phyloP scores from a whole-genome alignment of 2,888 invertebrate genomes.

The Philopedon plagiatum region DNA sequence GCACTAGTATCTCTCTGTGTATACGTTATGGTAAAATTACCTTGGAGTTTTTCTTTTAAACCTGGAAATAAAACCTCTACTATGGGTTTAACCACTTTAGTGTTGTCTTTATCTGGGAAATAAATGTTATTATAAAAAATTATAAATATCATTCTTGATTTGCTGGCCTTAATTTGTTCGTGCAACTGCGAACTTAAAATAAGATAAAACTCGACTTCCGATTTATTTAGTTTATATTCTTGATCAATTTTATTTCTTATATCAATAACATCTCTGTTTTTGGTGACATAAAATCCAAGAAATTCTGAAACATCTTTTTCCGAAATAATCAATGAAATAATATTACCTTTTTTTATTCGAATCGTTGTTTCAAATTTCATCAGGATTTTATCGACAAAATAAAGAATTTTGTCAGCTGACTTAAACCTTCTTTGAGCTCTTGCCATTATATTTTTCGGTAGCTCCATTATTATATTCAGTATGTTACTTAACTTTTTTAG shows the following conservation, averaged over 20 bases:
- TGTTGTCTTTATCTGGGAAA: slow-evolving; percentile 46
- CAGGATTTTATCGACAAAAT: slow-evolving; percentile 33
- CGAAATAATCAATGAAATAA: slow-evolving; percentile 32
- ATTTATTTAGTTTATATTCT: not conserved
- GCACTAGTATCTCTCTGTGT: not conserved
- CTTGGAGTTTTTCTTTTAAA: slow-evolving; percentile 33
- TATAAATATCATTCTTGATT: slow-evolving; percentile 51
- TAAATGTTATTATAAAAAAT: slow-evolving; percentile 53
- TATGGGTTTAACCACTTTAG: slow-evolving; percentile 13
- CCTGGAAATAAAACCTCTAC: slow-evolving; percentile 49
- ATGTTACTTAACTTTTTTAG: slow-evolving; percentile 5
- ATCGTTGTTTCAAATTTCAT: slow-evolving; percentile 6
- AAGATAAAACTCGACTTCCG: slow-evolving; percentile 37
- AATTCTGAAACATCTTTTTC: slow-evolving; percentile 28
- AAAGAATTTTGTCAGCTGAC: slow-evolving; percentile 45
- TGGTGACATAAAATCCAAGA: slow-evolving; percentile 24
- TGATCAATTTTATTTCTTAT: not conserved
- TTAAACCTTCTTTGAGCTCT: slow-evolving; percentile 19
- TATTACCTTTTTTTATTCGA: slow-evolving; percentile 15
- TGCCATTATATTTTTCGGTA: slow-evolving; percentile 21
- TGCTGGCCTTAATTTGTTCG: slow-evolving; percentile 42
- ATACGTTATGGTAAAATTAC: slow-evolving; percentile 41
- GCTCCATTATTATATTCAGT: slow-evolving; percentile 1
- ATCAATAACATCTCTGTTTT: slow-evolving; percentile 13
- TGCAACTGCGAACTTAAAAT: slow-evolving; percentile 51